Percentiles rank a stretch among this genome's conserved stretches.
Evolutionary conservation across 2,113 vertebrate genomes (phyloP).

Genomic region (Elanoides forficatus): DNA sequence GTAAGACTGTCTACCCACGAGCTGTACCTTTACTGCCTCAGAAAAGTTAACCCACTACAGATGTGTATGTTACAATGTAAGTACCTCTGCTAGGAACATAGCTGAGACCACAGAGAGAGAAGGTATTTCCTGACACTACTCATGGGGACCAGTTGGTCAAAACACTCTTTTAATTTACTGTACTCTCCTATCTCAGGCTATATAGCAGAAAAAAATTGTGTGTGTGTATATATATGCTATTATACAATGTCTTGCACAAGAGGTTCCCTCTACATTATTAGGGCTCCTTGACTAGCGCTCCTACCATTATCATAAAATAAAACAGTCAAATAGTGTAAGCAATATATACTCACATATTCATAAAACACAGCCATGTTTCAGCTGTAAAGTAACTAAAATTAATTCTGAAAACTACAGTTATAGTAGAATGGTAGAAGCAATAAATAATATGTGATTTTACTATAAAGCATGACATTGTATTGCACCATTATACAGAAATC

Average conservation of each 20-base stretch:
- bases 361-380: neutral
- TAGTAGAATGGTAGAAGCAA: neutral
- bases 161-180: neutral
- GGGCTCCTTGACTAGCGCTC: neutral
- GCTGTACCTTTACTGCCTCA: neutral
- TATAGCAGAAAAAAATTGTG: neutral
- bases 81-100: neutral
- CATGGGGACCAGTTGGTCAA: neutral
- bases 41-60: neutral
- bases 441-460: neutral
- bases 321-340: neutral
- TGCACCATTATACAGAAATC: neutral
- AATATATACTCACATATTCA: neutral
- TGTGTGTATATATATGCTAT: rapidly evolving
- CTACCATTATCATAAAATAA: neutral
- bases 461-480: neutral
- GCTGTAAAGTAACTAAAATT: neutral
- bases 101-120: neutral
- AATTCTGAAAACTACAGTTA: neutral
- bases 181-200: neutral
- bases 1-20: neutral
- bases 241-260: neutral
- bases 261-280: neutral
- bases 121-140: neutral
- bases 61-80: neutral